These are phyloP conservation scores for Dermatophagoides farinae DNA, from an alignment of 1,140 invertebrate genomes.

Conservation along the genomic window DNA sequence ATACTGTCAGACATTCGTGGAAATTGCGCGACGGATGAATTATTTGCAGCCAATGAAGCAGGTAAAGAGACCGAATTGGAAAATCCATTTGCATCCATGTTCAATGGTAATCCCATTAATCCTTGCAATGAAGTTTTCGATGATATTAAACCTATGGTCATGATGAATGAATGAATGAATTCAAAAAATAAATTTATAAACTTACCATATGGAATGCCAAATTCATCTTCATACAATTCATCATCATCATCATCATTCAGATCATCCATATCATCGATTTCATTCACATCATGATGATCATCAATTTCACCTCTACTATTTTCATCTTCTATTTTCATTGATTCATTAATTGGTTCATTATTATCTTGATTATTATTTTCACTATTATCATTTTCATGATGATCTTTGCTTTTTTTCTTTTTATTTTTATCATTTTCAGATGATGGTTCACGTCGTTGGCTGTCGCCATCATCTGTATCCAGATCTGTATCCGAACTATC, in stretches of 20 bases:
- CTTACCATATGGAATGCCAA: no score
- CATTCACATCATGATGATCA: neutral
- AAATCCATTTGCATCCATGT: neutral
- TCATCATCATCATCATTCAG: constrained; percentile 3
- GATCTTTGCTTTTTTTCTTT: neutral
- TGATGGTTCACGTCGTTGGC: neutral
- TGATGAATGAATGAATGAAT: neutral
- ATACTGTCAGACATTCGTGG: neutral
- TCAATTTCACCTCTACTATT: neutral
- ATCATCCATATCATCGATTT: neutral
- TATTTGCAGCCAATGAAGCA: neutral
- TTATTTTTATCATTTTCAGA: neutral
- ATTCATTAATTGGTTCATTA: neutral
- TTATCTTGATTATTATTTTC: neutral
- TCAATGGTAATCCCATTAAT: constrained; percentile 4
- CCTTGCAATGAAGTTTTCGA: neutral
- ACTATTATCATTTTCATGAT: neutral
- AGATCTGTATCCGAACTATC: neutral
- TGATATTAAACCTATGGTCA: neutral
- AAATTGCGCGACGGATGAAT: constrained; percentile 2
- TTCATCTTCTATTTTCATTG: neutral
- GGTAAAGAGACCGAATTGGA: neutral
- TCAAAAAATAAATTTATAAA: neutral
- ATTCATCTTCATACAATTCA: constrained; percentile 1
- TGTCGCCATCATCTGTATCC: neutral